Evolutionary conservation across 2,888 invertebrate species (phyloP).

Genomic region (Cataglyphis cursor): DNA sequence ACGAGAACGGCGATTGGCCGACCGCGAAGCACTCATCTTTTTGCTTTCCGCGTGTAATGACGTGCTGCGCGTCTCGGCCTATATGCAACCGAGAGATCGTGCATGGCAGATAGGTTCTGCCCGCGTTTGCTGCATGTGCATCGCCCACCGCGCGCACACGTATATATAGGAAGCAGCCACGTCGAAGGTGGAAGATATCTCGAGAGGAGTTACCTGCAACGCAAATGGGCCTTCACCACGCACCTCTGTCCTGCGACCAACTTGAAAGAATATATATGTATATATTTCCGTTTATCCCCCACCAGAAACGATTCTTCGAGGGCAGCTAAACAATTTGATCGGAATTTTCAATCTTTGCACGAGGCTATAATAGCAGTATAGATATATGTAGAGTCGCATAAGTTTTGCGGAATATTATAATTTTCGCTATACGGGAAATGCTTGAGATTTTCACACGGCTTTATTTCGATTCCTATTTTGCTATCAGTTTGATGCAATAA

Average conservation of each 20-base stretch:
- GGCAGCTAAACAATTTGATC: slow-evolving; percentile 65
- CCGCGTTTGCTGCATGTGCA: slow-evolving; percentile 73
- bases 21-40: slow-evolving; percentile 77
- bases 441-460: slow-evolving; percentile 16
- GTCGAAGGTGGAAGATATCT: slow-evolving; percentile 74
- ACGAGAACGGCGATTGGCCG: slow-evolving; percentile 80
- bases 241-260: slow-evolving; percentile 70
- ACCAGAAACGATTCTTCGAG: slow-evolving; percentile 61
- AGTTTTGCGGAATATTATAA: slow-evolving; percentile 14
- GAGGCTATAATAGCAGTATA: slow-evolving; percentile 40
- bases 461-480: background rate
- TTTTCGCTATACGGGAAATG: background rate
- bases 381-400: slow-evolving; percentile 5
- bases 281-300: slow-evolving; percentile 60
- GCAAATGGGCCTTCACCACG: slow-evolving; percentile 81
- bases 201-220: slow-evolving; percentile 72
- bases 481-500: background rate
- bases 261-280: slow-evolving; percentile 63
- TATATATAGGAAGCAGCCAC: slow-evolving; percentile 65
- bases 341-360: slow-evolving; percentile 65
- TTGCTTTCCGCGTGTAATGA: slow-evolving; percentile 82
- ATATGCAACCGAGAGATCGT: slow-evolving; percentile 82
- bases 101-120: slow-evolving; percentile 82
- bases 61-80: slow-evolving; percentile 80
- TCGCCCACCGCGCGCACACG: slow-evolving; percentile 65